These are phyloP conservation scores for Ooceraea biroi DNA, from an alignment of 1,140 invertebrate genomes.

Conservation along the genomic window DNA sequence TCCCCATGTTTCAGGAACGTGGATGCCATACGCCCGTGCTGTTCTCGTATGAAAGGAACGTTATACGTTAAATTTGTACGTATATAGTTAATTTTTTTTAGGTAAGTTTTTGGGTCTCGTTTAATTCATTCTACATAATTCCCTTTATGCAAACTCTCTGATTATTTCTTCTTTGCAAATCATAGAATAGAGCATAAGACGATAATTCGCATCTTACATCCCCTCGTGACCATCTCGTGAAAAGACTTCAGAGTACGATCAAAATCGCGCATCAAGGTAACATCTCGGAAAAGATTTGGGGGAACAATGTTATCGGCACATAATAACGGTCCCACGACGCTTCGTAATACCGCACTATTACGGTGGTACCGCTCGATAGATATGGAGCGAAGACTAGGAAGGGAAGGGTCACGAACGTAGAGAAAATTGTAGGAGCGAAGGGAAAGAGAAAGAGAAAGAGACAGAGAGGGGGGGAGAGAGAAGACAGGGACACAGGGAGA, in stretches of 20 bases:
- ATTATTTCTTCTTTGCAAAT: neutral
- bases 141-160: neutral
- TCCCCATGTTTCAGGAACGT: constrained; percentile 18
- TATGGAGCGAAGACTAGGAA: neutral
- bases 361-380: neutral
- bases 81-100: too few relatives aligned
- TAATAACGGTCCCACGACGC: constrained; percentile 22
- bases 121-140: constrained; percentile 25
- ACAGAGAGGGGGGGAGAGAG: neutral
- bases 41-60: constrained; percentile 29
- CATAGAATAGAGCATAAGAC: neutral
- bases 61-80: constrained; percentile 31
- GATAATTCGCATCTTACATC: neutral
- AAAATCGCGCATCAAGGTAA: neutral
- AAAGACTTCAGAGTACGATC: neutral
- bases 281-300: constrained; percentile 24
- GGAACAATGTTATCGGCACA: constrained; percentile 48
- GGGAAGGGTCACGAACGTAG: neutral
- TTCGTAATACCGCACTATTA: constrained; percentile 42
- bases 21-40: neutral
- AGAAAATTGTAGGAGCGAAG: constrained; percentile 26
- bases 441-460: neutral
- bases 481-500: too few relatives aligned
- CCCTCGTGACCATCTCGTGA: neutral
- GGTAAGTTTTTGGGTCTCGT: constrained; percentile 16